Evolutionary conservation across 1,140 invertebrate species (phyloP), one percentile per base, ranked within the genome.

Genomic region (Drosophila lini): DNA sequence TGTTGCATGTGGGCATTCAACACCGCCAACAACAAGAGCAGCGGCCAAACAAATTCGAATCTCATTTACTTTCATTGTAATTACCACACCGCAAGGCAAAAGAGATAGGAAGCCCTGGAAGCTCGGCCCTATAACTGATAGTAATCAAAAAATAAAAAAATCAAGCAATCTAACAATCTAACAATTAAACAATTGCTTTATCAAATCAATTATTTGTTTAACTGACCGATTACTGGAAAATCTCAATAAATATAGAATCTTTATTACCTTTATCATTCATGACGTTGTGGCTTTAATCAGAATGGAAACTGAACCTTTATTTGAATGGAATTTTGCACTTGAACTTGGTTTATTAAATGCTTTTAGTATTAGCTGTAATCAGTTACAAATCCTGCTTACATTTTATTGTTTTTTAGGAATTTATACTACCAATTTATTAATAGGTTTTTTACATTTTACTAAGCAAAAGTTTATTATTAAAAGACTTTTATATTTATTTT

Each of bases 1-100:
- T 62, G 53, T 57, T 79, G 63, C 53, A 40, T 58, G 61, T 38
- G 31, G 45, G 8, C 68, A 71, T 77, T 62, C 70, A 81, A 76
- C 71, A 78, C 31, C 56, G 52, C 45, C 25, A 42, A 59, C 58
- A 64, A 55, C 69, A 80, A 75, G 52, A 68, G 69, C 74, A 59
- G 36, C 62, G 31, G 19, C 40, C 38, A 83, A 79, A 80, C 80
- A 80, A 77, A 80, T 81, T 86, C 70, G 57, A 86, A 82, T 86
- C 71, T 76, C 70, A 81, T 77, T 80, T 86, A 69, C 65, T 76
- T 81, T 85, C 65, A 71, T 78, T 81, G 65, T 65, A 81, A 79
- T 81, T 71, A 81, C 69, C 67, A 16, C 41, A 47, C 44, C 31
- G 40, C 15, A 15, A 31, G 16, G 53, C 55, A 63, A n/a, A 6